Conservation (phyloP, 2,888 invertebrate genomes). For the Drosophila mercatorum region DNA sequence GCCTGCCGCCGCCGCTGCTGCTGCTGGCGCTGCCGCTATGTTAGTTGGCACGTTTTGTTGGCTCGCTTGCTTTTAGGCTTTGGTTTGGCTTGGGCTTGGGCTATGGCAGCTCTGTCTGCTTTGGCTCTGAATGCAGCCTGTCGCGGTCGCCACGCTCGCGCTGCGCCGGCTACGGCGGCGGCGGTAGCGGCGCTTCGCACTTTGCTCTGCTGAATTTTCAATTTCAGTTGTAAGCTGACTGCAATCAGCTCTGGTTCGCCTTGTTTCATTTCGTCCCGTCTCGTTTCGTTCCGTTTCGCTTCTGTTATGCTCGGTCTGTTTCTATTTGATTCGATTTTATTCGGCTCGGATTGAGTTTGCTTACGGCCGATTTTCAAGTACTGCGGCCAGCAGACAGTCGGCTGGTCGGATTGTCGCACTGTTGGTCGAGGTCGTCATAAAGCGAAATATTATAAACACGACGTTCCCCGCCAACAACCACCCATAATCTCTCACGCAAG, state of each 20-base stretch:
- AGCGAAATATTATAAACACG: conserved; percentile 46
- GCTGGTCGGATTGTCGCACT: conserved; percentile 29
- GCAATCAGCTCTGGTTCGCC: conserved; percentile 84
- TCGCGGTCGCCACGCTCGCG: conserved; percentile 63
- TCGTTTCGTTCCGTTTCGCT: conserved; percentile 36
- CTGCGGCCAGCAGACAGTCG: conserved; percentile 17
- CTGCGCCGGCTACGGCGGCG: conserved; percentile 48
- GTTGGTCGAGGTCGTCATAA: conserved; percentile 36
- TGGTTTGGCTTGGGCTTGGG: conserved; percentile 55
- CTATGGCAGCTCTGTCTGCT: conserved; percentile 43
- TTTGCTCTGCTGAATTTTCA: conserved; percentile 84
- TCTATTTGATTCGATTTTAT: conserved; percentile 22
- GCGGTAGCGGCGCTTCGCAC: conserved; percentile 79
- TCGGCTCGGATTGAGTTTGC: conserved; percentile 34
- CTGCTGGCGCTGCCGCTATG: conserved; percentile 60
- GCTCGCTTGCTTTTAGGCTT: conserved; percentile 72
- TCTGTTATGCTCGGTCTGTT: conserved; percentile 14
- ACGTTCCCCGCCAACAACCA: conserved; percentile 11
- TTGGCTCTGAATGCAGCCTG: conserved; percentile 63
- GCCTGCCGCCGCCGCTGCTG: conserved; percentile 57
- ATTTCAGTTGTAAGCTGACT: conserved; percentile 84
- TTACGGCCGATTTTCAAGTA: conserved; percentile 42
- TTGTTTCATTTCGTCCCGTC: conserved; percentile 36
- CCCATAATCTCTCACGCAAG: conserved; percentile 31
- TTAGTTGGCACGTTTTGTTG: conserved; percentile 76